Evolutionary conservation across 2,113 vertebrate species (phyloP).

Genomic region (Blennius ocellaris): DNA sequence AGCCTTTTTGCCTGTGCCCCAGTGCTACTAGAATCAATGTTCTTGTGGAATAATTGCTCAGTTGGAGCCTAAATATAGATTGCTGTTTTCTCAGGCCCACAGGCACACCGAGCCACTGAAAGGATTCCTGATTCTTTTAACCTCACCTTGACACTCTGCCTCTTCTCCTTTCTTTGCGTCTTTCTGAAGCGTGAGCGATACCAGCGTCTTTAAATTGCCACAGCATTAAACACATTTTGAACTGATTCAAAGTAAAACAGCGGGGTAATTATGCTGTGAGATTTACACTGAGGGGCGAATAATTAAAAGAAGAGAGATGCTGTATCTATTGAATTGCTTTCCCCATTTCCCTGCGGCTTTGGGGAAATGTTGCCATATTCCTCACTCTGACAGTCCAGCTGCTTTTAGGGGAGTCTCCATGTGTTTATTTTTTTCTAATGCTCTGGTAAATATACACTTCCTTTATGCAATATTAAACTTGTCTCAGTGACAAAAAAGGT

Average conservation of each 20-base stretch:
- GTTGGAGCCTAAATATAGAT: constrained; percentile 66
- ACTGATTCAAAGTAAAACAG: constrained; percentile 11
- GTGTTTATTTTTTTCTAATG: constrained; percentile 39
- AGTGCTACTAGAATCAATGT: constrained; percentile 64
- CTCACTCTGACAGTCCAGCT: background rate
- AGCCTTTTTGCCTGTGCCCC: constrained; percentile 53
- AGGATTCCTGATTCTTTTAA: constrained; percentile 51
- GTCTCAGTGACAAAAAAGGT: too few relatives aligned
- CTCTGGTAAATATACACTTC: constrained; percentile 1
- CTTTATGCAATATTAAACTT: too few relatives aligned
- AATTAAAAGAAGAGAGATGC: constrained; percentile 38
- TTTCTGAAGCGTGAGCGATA: background rate
- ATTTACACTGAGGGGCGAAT: constrained; percentile 7
- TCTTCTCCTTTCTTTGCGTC: background rate
- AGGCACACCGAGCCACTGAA: constrained; percentile 46
- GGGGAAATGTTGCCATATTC: constrained; percentile 24
- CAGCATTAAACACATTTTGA: constrained; percentile 26
- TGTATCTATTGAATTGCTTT: constrained; percentile 21
- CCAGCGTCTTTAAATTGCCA: background rate
- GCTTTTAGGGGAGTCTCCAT: background rate
- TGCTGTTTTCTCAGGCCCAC: constrained; percentile 39
- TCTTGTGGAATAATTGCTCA: constrained; percentile 72
- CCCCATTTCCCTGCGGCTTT: constrained; percentile 34
- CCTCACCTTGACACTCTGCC: constrained; percentile 47
- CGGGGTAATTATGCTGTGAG: constrained; percentile 17